Evolutionary conservation across 2,113 vertebrate species (phyloP).

Genomic region (Phocoena phocoena): DNA sequence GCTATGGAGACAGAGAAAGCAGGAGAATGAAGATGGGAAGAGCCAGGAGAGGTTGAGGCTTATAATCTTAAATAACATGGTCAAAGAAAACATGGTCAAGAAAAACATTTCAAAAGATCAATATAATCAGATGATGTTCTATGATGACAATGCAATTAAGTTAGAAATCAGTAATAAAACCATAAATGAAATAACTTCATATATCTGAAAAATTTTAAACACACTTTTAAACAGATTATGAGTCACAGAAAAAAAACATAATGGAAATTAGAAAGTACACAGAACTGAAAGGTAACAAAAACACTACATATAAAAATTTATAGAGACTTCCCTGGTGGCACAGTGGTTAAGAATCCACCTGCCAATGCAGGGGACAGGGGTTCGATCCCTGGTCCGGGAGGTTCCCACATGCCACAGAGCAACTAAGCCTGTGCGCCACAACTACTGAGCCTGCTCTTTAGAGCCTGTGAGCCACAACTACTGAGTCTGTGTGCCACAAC

Average conservation of each 20-base stretch:
- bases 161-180: not conserved
- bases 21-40: not conserved
- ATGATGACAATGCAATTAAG: not conserved
- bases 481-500: no score
- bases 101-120: not conserved
- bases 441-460: no score
- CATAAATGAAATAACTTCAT: not conserved
- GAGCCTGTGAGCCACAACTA: no score
- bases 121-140: not conserved
- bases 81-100: not conserved
- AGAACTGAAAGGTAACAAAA: not conserved
- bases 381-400: no score
- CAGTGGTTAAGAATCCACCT: no score
- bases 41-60: not conserved
- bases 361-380: no score
- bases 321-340: not conserved
- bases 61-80: not conserved
- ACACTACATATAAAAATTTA: not conserved
- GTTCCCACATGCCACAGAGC: no score
- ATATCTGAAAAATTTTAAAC: not conserved
- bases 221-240: not conserved
- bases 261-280: not conserved
- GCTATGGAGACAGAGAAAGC: not conserved
- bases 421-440: no score
- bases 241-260: not conserved